Conservation (phyloP, 2,113 vertebrate species). For the Tursiops truncatus region DNA sequence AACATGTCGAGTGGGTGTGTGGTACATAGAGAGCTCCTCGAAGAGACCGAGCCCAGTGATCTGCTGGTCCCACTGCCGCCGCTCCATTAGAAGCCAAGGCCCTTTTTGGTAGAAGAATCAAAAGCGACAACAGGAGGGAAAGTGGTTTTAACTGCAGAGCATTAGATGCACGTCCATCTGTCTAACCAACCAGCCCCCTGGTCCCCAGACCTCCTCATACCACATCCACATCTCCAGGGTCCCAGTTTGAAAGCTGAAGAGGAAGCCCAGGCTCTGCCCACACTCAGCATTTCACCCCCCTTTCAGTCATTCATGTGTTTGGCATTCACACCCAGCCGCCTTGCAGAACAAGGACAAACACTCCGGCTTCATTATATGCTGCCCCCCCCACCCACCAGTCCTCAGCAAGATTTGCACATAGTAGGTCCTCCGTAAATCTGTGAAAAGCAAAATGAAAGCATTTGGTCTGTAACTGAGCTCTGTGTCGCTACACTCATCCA, state of each 20-base stretch:
- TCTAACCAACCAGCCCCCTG: background rate
- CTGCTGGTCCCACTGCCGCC: background rate
- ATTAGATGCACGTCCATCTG: rapidly evolving
- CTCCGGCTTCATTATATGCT: background rate
- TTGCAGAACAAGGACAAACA: background rate
- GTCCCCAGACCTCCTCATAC: background rate
- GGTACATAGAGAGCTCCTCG: background rate
- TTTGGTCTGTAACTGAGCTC: background rate
- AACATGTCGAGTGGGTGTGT: rapidly evolving
- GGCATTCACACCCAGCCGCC: background rate
- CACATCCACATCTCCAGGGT: background rate
- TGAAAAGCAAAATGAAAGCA: background rate
- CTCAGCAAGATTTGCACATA: background rate
- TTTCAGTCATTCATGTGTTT: background rate
- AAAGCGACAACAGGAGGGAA: background rate
- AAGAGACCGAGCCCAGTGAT: background rate
- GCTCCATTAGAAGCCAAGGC: background rate
- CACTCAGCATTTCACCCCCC: background rate
- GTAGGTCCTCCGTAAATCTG: background rate
- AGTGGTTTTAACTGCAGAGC: background rate
- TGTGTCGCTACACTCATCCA: too few relatives aligned
- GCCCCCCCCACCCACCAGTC: too few relatives aligned
- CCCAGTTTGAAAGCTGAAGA: background rate
- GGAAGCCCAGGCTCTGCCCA: background rate
- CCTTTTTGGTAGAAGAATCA: background rate